Evolutionary conservation across 2,888 invertebrate genomes (phyloP).

Genomic region (Zootermopsis nevadensis): DNA sequence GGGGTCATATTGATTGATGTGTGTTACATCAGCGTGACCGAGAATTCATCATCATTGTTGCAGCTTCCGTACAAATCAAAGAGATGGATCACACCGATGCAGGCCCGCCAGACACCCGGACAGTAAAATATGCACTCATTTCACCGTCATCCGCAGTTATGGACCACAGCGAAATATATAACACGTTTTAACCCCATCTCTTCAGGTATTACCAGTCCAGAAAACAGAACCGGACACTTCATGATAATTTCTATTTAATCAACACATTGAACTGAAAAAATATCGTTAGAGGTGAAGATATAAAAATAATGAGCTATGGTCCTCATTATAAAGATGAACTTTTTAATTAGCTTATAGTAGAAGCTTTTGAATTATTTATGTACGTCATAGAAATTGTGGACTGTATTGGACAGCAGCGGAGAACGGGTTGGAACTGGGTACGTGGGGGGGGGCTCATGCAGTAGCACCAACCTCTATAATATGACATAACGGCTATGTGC

Average conservation of each 20-base stretch:
- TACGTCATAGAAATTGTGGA: slow-evolving; percentile 47
- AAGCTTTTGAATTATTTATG: slow-evolving; percentile 47
- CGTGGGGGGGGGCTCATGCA: slow-evolving; percentile 17
- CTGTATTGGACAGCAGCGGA: slow-evolving; percentile 33
- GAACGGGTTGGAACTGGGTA: neutral
- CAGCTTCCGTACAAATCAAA: slow-evolving; percentile 52
- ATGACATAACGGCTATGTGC: slow-evolving; percentile 53
- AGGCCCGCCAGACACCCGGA: slow-evolving; percentile 30
- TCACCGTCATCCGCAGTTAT: slow-evolving; percentile 36
- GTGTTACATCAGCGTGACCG: slow-evolving; percentile 45
- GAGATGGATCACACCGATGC: slow-evolving; percentile 51
- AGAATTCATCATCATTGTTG: slow-evolving; percentile 51
- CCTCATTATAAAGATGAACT: slow-evolving; percentile 52
- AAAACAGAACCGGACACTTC: slow-evolving; percentile 34
- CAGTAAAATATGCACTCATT: slow-evolving; percentile 52
- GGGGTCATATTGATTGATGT: slow-evolving; percentile 45
- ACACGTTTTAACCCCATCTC: slow-evolving; percentile 3
- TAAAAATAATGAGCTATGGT: slow-evolving; percentile 26
- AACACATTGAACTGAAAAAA: slow-evolving; percentile 8
- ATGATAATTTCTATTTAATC: slow-evolving; percentile 36
- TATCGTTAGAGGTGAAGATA: slow-evolving; percentile 37
- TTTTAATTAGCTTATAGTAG: slow-evolving; percentile 51
- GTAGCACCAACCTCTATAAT: slow-evolving; percentile 49
- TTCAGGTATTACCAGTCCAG: neutral
- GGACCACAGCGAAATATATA: slow-evolving; percentile 12